Evolutionary conservation across 2,113 vertebrate species (phyloP).

Genomic region (Columbina picui): DNA sequence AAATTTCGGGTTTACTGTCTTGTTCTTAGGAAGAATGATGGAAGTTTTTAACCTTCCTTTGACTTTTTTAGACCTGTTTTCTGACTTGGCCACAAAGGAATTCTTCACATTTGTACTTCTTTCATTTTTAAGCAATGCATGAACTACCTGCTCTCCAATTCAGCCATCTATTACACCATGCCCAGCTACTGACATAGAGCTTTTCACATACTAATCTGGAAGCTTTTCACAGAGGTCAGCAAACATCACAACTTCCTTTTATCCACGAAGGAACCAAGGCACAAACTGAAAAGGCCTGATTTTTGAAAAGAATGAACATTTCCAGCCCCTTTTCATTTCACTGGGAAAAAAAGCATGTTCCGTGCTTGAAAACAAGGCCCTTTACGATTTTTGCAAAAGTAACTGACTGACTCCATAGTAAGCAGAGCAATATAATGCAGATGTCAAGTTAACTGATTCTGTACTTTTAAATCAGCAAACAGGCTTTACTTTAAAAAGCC

Average conservation of each 20-base stretch:
- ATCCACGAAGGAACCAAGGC: neutral
- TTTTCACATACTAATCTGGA: neutral
- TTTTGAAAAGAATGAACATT: neutral
- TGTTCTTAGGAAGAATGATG: neutral
- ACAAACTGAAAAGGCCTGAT: neutral
- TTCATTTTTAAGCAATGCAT: neutral
- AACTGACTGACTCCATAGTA: neutral
- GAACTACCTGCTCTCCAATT: neutral
- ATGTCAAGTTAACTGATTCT: neutral
- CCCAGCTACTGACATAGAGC: neutral
- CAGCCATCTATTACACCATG: neutral
- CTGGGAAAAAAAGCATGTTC: neutral
- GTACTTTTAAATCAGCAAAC: neutral
- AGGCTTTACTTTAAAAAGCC: neutral
- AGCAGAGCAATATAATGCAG: neutral
- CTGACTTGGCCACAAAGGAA: neutral
- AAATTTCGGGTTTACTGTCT: neutral
- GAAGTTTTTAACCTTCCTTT: constrained; percentile 11
- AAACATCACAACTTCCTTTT: neutral
- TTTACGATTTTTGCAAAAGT: neutral
- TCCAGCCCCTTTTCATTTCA: neutral
- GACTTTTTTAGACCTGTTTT: neutral
- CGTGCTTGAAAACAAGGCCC: neutral
- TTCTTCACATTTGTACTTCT: neutral
- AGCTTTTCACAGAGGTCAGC: neutral